Base-by-base conservation (phyloP, 2,888 invertebrate species). In the Pristionchus japonicus region DNA sequence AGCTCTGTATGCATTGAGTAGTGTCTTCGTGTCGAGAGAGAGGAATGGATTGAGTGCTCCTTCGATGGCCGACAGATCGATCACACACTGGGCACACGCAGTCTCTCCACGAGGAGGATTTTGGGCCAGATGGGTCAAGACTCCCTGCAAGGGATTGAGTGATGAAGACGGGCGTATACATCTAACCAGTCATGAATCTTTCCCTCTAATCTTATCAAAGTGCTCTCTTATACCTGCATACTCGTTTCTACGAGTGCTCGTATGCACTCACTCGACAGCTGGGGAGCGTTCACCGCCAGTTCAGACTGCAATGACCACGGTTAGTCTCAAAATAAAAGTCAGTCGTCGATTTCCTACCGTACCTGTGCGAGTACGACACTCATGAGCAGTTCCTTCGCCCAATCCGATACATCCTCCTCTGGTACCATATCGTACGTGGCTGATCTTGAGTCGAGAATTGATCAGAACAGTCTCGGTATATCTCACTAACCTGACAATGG, bases 321-420 rank as follows among this genome's bases (percentile, higher is more conserved):
- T 80, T 11, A 27, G 23, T 6, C 7, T 1, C 6, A 80, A 47
- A 13, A 49, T n/a, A 20, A 1, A 61, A 64, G 3, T 52, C 64
- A 64, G 27, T 43, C 11, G 31, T 20, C 82, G 37, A 80, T 31
- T 7, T 40, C 31, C 9, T 49, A 49, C 82, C 13, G 31, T 64
- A 86, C 87, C 88, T 91, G 91, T 83, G 91, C 92, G 37, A 93
- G 91, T 49, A 94, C 93, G 40, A 93, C 91, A 85, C 93, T 92
- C 90, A 94, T 91, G 74, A 94, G 90, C 82, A 94, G 91, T 89
- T 94, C 94, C 89, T 94, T 94, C 27, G 94, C 91, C 89, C 91
- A 94, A 87, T 93, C 92, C 3, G 93, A 92, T 11, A 94, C 93
- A 74, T 93, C 94, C 90, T 67, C 87, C 27, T 80, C 86, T n/a